These are phyloP conservation scores for Lepisosteus oculatus DNA, from an alignment of 2,113 vertebrate genomes.

Conservation along the genomic window DNA sequence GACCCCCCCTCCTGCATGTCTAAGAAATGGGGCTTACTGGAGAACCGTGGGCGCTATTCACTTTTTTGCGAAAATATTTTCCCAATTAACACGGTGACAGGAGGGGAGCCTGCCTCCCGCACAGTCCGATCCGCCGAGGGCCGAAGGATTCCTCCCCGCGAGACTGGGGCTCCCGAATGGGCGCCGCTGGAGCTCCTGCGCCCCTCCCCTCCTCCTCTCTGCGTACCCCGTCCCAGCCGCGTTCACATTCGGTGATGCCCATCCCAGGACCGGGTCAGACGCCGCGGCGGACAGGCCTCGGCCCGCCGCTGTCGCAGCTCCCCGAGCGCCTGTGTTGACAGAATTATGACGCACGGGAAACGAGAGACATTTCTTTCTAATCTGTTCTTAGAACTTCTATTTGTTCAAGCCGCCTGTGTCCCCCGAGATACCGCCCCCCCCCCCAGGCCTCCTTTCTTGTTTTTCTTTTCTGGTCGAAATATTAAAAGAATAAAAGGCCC, in stretches of 20 bases:
- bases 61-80: too few relatives aligned
- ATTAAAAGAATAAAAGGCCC: too few relatives aligned
- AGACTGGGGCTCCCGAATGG: too few relatives aligned
- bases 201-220: not conserved
- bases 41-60: too few relatives aligned
- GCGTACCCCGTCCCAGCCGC: not conserved
- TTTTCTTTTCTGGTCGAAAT: not conserved
- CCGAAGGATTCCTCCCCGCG: too few relatives aligned
- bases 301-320: too few relatives aligned
- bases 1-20: too few relatives aligned
- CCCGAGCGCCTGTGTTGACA: not conserved
- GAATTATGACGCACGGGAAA: not conserved
- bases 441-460: not conserved
- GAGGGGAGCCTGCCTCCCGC: too few relatives aligned
- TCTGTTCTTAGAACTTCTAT: not conserved
- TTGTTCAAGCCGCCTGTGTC: not conserved
- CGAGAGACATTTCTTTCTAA: not conserved
- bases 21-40: too few relatives aligned
- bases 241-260: not conserved
- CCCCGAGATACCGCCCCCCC: not conserved
- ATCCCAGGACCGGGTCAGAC: not conserved
- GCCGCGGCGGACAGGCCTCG: too few relatives aligned
- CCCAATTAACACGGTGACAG: too few relatives aligned
- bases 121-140: too few relatives aligned
- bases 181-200: not conserved